phyloP scores from a whole-genome alignment of 2,888 invertebrate genomes.

The Drosophila nigritarsus region DNA sequence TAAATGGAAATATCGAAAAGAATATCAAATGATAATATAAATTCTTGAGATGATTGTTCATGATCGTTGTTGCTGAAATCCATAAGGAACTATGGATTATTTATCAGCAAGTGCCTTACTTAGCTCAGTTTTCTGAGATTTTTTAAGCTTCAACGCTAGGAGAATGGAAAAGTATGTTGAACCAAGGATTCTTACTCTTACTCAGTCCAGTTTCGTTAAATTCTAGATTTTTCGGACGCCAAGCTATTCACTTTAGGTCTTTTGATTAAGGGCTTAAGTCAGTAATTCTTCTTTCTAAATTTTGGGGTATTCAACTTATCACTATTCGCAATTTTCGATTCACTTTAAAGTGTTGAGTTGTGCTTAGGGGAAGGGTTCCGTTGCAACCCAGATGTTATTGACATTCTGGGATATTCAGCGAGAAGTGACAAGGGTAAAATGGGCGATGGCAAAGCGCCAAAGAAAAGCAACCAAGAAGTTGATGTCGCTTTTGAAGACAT shows the following conservation, averaged over 20 bases:
- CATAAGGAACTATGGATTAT: background rate
- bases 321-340: background rate
- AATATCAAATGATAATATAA: background rate
- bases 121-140: background rate
- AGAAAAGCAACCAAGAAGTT: slow-evolving; percentile 38
- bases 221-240: background rate
- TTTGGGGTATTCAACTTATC: background rate
- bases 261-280: background rate
- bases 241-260: background rate
- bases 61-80: background rate
- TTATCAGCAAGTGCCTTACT: background rate
- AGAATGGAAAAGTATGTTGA: background rate
- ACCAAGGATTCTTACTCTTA: background rate
- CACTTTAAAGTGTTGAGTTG: background rate
- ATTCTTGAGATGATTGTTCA: background rate
- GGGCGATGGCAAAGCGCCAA: background rate
- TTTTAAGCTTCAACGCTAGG: background rate
- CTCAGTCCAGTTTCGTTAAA: background rate
- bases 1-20: background rate
- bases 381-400: slow-evolving; percentile 20
- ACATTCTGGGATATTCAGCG: slow-evolving; percentile 9
- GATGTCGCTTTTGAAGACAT: slow-evolving; percentile 32
- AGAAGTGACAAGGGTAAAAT: background rate
- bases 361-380: background rate
- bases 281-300: background rate